Conservation (phyloP, 2,888 invertebrate species). For the Hedya salicella region DNA sequence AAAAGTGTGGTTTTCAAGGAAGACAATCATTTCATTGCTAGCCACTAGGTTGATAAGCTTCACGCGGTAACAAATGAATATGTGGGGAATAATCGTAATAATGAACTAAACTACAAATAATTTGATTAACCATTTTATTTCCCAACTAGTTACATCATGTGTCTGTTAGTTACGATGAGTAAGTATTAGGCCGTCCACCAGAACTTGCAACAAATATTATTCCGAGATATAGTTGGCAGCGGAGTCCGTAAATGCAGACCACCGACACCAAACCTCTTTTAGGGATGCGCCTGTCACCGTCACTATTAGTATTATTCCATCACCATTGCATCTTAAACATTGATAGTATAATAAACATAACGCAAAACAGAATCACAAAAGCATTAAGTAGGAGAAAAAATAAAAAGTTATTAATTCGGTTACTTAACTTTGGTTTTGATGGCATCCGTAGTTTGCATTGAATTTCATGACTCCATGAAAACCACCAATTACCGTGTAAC, state of each 20-base stretch:
- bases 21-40: constrained; percentile 9
- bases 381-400: constrained; percentile 5
- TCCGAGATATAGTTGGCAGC: too few species aligned
- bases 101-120: constrained; percentile 17
- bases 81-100: not conserved
- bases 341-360: not conserved
- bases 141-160: not conserved
- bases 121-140: constrained; percentile 13
- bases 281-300: constrained; percentile 5
- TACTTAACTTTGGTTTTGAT: constrained; percentile 25
- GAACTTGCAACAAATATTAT: too few species aligned
- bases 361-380: constrained; percentile 8
- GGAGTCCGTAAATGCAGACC: constrained; percentile 3
- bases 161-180: constrained; percentile 17
- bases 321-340: constrained; percentile 32
- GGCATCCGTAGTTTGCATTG: constrained; percentile 10
- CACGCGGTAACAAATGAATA: constrained; percentile 1
- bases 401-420: constrained; percentile 4
- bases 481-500: constrained; percentile 3
- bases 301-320: constrained; percentile 25
- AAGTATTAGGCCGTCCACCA: not conserved
- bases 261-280: too few species aligned
- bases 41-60: constrained; percentile 14
- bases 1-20: not conserved
- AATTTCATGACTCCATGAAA: constrained; percentile 17